A percentile compares a stretch with the other conserved stretches of the same genome.
Conservation (phyloP, 2,797 vertebrate species). For the Sylvilagus floridanus region DNA sequence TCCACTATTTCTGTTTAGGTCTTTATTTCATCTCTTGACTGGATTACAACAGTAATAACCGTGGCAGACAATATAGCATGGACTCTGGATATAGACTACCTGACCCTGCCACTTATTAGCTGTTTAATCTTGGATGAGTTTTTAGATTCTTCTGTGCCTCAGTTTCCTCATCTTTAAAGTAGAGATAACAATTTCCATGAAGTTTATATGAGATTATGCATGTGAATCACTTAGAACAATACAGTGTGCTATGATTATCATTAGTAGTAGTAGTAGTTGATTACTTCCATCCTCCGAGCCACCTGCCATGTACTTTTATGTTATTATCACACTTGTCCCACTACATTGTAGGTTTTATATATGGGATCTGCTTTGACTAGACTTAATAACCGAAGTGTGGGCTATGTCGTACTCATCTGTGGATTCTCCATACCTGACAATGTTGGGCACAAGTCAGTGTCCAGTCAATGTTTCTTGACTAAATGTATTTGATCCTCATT, state of each 20-base stretch:
- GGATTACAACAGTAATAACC: background rate
- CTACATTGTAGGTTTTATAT: constrained; percentile 21
- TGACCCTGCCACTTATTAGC: background rate
- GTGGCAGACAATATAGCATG: background rate
- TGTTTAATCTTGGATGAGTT: background rate
- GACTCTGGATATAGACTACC: background rate
- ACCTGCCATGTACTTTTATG: background rate
- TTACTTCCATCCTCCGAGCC: constrained; percentile 28
- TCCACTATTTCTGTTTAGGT: background rate
- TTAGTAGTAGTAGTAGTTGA: background rate
- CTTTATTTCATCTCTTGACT: background rate
- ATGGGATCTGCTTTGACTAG: background rate
- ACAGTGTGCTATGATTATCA: constrained; percentile 17
- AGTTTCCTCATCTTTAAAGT: constrained; percentile 56
- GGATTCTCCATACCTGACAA: background rate
- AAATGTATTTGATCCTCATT: background rate
- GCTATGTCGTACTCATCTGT: background rate
- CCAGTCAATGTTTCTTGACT: background rate
- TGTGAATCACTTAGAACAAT: constrained; percentile 8
- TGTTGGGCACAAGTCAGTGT: background rate
- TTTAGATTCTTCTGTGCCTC: background rate
- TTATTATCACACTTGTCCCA: background rate
- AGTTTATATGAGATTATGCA: constrained; percentile 24
- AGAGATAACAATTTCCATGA: constrained; percentile 14
- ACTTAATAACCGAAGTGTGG: background rate